Evolutionary conservation across 2,888 invertebrate genomes (phyloP), one percentile per base, ranked within the genome.

Genomic region (Orchesellides sinensis): DNA sequence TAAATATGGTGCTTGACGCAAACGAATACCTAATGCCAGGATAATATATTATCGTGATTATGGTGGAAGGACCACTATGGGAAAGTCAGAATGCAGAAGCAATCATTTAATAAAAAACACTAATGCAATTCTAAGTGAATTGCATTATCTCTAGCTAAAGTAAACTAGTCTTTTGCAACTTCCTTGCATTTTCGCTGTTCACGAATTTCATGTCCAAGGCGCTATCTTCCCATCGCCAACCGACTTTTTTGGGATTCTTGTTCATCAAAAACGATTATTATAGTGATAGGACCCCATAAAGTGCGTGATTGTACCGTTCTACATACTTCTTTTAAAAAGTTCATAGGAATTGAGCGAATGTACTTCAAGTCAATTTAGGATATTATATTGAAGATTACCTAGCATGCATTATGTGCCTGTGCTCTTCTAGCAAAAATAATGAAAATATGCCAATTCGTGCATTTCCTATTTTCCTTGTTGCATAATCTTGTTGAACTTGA

Each of bases 401-500:
- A n/a, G n/a, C n/a, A n/a, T n/a, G n/a, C n/a, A n/a, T n/a, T n/a
- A n/a, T n/a, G n/a, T n/a, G n/a, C n/a, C n/a, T n/a, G n/a, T n/a
- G n/a, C n/a, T n/a, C n/a, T n/a, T n/a, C n/a, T n/a, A n/a, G n/a
- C 23, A 66, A 75, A 75, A 54, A 56, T 75, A 68, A 54, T 59
- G 75, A 77, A 49, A 56, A 19, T 8, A 63, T 6, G 59, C 65
- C 35, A 73, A 49, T 77, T 77, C 77, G 77, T 80, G 80, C 72
- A 80, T 80, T 81, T 74, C 59, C 54, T 49, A 10, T 59, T 35
- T 72, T 25, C 23, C 23, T 27, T 17, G 5, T 14, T 29, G 29
- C n/a, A 21, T 19, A 21, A 65, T 29, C 69, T 65, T 81, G 81
- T 47, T 74, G 73, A 81, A 81, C 81, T 74, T 81, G 81, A 81